Evolutionary conservation across 64 coral and sea anemone species (phyloP), one percentile per base, ranked within the genome.

Genomic region (Orbicella faveolata): DNA sequence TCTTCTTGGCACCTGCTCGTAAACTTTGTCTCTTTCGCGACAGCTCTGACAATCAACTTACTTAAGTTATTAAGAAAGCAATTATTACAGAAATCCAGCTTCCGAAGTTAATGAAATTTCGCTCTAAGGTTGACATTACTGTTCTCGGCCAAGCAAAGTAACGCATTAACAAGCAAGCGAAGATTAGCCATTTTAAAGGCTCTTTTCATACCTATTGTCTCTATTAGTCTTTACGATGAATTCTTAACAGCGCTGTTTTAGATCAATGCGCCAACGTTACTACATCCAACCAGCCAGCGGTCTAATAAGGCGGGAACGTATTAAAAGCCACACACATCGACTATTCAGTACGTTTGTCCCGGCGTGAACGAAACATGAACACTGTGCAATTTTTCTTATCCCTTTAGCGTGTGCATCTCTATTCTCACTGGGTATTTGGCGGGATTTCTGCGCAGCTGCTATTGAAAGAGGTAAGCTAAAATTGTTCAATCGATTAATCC

Each of bases 31-130:
- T 84, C 48, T 17, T 65, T 5, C 64, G 63, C 61, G 82, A 84
- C 82, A 67, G 37, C 15, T 52, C 37, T 84, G 82, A 84, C 82
- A 84, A 37, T 72, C 65, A 84, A 84, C 82, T 84, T 84, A 84
- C 82, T 84, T 84, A 84, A 84, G 82, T 84, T 84, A 84, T 72
- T 84, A 84, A 72, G 82, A 84, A 84, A 84, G 39, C 82, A 84
- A 84, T 84, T 84, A 84, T 72, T 36, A 72, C 67, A 84, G 82
- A 84, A 84, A 84, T 70, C 82, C 52, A 72, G 41, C 36, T 84
- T 83, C 82, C 61, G 82, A 84, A 84, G 63, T 84, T 84, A 84
- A 84, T 84, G 82, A 84, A 84, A 84, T 84, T 84, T 84, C 39
- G 82, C 11, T 67, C 82, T 84, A 70, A 69, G 21, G 65, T 72